Evolutionary conservation across 35 echinoderm and acorn worm species (phyloP).

Genomic region (Acanthaster planci): DNA sequence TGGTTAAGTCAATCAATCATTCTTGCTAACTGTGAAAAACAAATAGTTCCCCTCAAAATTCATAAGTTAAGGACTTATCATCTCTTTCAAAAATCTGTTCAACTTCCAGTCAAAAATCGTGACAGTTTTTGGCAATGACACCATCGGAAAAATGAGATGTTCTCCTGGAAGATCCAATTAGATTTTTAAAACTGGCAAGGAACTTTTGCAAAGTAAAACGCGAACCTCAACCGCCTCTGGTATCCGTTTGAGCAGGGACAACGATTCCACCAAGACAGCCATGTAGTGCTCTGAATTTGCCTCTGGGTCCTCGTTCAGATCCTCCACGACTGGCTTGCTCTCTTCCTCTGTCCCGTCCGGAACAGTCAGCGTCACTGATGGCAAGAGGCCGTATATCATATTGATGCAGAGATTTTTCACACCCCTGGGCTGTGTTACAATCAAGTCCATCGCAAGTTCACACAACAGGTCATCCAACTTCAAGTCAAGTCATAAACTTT

Average conservation of each 20-base stretch:
- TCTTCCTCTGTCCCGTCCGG: slow-evolving; percentile 61
- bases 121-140: background rate
- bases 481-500: too few relatives aligned
- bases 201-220: background rate
- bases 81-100: background rate
- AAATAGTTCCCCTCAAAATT: too few relatives aligned
- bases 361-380: slow-evolving; percentile 33
- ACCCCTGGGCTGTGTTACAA: too few relatives aligned
- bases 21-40: too few relatives aligned
- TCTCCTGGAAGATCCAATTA: background rate
- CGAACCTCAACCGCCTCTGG: slow-evolving; percentile 90
- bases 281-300: slow-evolving; percentile 86
- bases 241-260: slow-evolving; percentile 82
- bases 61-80: too few relatives aligned
- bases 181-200: background rate
- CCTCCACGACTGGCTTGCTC: slow-evolving; percentile 74
- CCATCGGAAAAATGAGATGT: background rate
- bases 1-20: too few relatives aligned
- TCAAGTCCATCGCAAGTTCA: too few relatives aligned
- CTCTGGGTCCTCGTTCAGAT: slow-evolving; percentile 68
- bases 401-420: too few relatives aligned
- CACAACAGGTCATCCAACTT: too few relatives aligned
- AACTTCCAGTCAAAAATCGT: background rate
- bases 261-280: slow-evolving; percentile 81
- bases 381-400: background rate